A percentile compares a stretch with the other conserved stretches of the same genome.
These are phyloP conservation scores for Salvelinus fontinalis DNA, from an alignment of 2,113 vertebrate genomes.

Conservation along the genomic window DNA sequence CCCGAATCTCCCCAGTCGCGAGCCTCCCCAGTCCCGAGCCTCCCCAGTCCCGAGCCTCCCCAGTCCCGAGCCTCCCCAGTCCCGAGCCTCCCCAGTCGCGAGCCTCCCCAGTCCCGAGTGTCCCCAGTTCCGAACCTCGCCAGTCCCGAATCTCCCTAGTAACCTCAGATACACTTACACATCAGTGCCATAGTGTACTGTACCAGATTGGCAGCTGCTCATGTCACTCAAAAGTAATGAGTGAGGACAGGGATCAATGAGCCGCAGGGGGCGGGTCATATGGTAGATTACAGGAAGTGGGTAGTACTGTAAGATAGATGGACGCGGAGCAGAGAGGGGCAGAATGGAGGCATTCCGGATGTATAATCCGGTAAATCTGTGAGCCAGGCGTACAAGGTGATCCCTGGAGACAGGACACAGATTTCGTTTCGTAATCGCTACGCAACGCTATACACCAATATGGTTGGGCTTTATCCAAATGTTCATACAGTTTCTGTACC, in stretches of 20 bases:
- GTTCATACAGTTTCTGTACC: no score
- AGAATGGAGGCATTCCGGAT: constrained; percentile 25
- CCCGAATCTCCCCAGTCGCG: no score
- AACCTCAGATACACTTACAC: neutral
- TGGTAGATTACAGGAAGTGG: constrained; percentile 15
- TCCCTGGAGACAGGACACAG: constrained; percentile 21
- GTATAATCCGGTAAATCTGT: constrained; percentile 60
- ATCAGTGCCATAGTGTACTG: neutral
- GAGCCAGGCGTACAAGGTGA: constrained; percentile 48
- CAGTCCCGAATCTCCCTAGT: no score
- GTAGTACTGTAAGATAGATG: neutral
- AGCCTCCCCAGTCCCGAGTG: no score
- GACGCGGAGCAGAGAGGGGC: constrained; percentile 3
- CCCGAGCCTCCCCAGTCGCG: no score
- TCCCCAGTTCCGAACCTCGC: no score
- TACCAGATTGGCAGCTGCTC: constrained; percentile 11
- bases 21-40: no score
- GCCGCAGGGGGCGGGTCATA: constrained; percentile 1
- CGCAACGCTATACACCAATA: neutral
- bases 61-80: no score
- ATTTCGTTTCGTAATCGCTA: constrained; percentile 34
- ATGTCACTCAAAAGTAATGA: constrained; percentile 5
- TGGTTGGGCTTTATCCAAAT: no score
- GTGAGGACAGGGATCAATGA: constrained; percentile 11
- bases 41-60: no score